Conservation (phyloP, 2,797 vertebrate species). For the Sebastes kiyomatsui region DNA sequence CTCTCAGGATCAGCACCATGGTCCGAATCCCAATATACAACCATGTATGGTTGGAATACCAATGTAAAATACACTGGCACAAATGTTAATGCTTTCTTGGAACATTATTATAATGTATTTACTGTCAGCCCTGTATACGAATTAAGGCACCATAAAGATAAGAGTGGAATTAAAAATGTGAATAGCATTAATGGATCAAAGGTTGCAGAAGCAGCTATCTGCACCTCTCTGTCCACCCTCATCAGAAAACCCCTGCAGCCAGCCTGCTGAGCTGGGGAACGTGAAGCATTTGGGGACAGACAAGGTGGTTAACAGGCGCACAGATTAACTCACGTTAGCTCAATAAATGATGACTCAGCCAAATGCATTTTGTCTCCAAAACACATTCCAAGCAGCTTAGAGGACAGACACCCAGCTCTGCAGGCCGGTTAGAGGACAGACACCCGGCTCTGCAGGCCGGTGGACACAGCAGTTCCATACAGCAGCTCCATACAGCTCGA, state of each 20-base stretch:
- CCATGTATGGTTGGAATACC: neutral
- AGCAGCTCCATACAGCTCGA: neutral
- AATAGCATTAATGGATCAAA: constrained; percentile 22
- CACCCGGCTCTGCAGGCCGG: neutral
- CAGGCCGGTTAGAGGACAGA: neutral
- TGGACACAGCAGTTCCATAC: neutral
- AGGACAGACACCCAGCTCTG: neutral
- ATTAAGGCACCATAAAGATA: neutral
- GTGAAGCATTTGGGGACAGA: constrained; percentile 12
- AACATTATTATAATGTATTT: neutral
- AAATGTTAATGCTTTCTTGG: neutral
- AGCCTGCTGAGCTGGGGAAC: constrained; percentile 17
- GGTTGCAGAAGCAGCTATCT: constrained; percentile 24
- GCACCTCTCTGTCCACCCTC: neutral
- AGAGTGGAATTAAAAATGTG: neutral
- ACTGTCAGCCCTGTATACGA: neutral
- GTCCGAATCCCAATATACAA: neutral
- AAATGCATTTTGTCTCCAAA: constrained; percentile 17
- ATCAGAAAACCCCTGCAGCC: neutral
- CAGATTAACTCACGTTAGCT: constrained; percentile 29
- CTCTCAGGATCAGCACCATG: neutral
- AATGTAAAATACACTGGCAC: neutral
- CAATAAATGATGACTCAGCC: constrained; percentile 47
- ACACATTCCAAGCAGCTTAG: constrained; percentile 14
- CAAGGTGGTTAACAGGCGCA: constrained; percentile 17